Evolutionary conservation across 2,888 invertebrate genomes (phyloP), one percentile per base, ranked within the genome.

Genomic region (Diachrysia chrysitis): DNA sequence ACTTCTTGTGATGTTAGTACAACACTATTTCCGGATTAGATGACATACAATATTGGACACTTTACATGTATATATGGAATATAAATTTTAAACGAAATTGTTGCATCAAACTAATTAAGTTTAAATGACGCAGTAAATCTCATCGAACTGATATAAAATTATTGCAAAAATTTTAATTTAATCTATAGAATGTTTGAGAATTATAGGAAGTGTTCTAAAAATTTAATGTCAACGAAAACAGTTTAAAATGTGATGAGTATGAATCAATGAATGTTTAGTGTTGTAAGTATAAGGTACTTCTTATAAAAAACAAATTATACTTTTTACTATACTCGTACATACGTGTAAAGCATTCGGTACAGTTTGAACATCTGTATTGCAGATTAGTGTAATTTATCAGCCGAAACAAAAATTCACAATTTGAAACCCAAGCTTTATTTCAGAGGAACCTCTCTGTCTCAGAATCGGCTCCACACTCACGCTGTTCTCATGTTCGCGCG

Each of bases 1-100:
- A 62, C 76, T 83, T 85, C 84, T 87, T 86, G 70, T 66, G 35
- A 64, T 37, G 57, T 62, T 68, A 62, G 82, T 79, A 81, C 85
- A 73, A 58, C 83, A 85, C 81, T 84, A 75, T 72, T 87, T 89
- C 88, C 87, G 82, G 81, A 75, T 80, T 83, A 77, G 76, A 73
- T 81, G 82, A 76, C 63, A 70, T 68, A 73, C 25, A 70, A 70
- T 70, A 71, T 71, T 57, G 65, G 75, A 37, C 16, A 46, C 9
- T 17, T 17, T 7, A 37, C 37, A 37, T 14, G 14, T 12, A 14
- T 42, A n/a, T 12, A 14, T 42, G 42, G n/a, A 42, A 42, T 56
- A 64, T 29, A 66, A 72, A 76, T 60, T 71, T 68, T 69, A 63
- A 73, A 53, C 55, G 16, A 17, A 42, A 42, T 5, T n/a, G n/a